Evolutionary conservation across 2,888 invertebrate species (phyloP).

Genomic region (Athripsodes cinereus): DNA sequence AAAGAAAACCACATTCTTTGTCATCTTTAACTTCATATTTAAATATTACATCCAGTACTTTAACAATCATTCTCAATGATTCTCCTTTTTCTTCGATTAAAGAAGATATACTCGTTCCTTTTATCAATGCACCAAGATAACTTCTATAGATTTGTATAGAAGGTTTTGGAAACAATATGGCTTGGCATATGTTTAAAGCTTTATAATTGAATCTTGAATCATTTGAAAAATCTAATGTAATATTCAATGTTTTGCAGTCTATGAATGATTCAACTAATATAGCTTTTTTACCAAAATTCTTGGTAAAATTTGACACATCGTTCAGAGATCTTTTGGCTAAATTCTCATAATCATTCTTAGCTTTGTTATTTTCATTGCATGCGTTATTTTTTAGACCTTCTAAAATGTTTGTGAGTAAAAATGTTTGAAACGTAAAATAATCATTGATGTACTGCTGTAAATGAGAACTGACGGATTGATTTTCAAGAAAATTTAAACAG

Average conservation of each 20-base stretch:
- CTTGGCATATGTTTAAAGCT: conserved; percentile 25
- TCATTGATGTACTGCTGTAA: conserved; percentile 18
- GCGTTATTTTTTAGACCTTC: background rate
- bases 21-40: conserved; percentile 35
- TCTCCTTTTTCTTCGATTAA: conserved; percentile 43
- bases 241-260: conserved; percentile 15
- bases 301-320: conserved; percentile 17
- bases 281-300: conserved; percentile 20
- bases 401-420: conserved; percentile 11
- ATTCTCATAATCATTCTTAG: background rate
- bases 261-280: conserved; percentile 19
- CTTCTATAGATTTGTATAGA: conserved; percentile 16
- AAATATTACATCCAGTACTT: conserved; percentile 42
- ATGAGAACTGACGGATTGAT: conserved; percentile 11
- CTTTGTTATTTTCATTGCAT: background rate
- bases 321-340: conserved; percentile 13
- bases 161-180: conserved; percentile 35
- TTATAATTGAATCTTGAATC: conserved; percentile 9
- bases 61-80: conserved; percentile 42
- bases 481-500: conserved; percentile 21
- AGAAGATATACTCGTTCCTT: conserved; percentile 8
- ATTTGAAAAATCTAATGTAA: conserved; percentile 20
- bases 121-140: conserved; percentile 15
- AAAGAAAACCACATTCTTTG: conserved; percentile 35
- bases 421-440: conserved; percentile 17